Conservation (phyloP, 2,797 vertebrate genomes). For the Limosa lapponica region DNA sequence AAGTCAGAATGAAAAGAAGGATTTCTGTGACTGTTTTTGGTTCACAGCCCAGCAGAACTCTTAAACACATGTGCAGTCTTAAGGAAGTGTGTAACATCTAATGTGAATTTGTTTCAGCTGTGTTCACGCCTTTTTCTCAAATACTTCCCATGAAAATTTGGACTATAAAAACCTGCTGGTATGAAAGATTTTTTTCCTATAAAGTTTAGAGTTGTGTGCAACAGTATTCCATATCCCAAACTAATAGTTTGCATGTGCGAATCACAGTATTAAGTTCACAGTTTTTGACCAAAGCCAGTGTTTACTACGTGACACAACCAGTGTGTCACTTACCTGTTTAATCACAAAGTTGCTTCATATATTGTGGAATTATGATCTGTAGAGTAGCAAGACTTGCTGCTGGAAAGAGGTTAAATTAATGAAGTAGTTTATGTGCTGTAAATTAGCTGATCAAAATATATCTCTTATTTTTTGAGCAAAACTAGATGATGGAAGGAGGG, state of each 20-base stretch:
- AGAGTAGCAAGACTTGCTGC: not conserved
- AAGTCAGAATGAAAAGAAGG: not conserved
- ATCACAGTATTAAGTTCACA: not conserved
- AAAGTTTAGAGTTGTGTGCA: not conserved
- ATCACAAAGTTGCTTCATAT: not conserved
- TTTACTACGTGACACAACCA: not conserved
- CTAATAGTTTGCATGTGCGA: not conserved
- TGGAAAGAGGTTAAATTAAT: not conserved
- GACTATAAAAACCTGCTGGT: not conserved
- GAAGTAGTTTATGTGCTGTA: not conserved
- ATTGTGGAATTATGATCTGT: not conserved
- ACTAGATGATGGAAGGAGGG: not conserved
- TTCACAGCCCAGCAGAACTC: not conserved
- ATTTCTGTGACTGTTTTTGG: not conserved
- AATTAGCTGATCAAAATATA: not conserved
- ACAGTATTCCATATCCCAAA: not conserved
- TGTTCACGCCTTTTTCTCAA: slow-evolving; percentile 19
- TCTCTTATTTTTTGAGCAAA: not conserved
- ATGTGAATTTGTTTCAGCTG: slow-evolving; percentile 57
- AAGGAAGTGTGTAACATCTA: not conserved
- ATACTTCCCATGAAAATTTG: slow-evolving; percentile 20
- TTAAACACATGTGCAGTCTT: not conserved
- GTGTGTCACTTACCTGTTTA: not conserved
- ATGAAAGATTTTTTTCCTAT: not conserved
- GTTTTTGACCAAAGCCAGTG: not conserved